Evolutionary conservation across 1,140 invertebrate genomes (phyloP), one percentile per base, ranked within the genome.

Genomic region (Mercenaria mercenaria): DNA sequence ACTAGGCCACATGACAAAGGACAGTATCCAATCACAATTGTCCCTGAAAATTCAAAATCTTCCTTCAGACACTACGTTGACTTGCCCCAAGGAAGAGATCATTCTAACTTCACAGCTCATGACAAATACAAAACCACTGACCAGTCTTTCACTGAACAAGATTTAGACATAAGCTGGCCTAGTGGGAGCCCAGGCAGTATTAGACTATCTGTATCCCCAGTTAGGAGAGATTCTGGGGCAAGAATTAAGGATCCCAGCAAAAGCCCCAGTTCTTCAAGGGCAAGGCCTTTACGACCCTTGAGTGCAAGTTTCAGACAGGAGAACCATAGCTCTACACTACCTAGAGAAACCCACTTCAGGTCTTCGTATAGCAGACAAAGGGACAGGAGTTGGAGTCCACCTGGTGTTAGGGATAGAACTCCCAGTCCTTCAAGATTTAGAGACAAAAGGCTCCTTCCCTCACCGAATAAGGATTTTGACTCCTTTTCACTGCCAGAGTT

Each of bases 1-100:
- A 67, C 80, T 23, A 32, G 26, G 56, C 64, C 72, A 64, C 74
- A 79, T 87, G 85, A 87, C 85, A 87, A 74, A 74, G 47, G 61
- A 56, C 43, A 74, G 67, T 34, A 47, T 39, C 67, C 64, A 39
- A 69, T 52, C 29, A 37, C 29, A n/a, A 26, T 2, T 37, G 34
- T 59, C 29, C 52, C 83, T 56, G 72, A 74, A 10, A 80, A 72
- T 39, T 80, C 77, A 29, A 43, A 69, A 26, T 50, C 41, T 59
- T 8, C 37, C 34, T 6, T 61, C 20, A 77, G 85, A 77, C 20
- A 76, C 39, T 87, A 43, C 34, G 43, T 64, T 0, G 39, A 87
- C n/a, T 23, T 79, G 52, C 52, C 82, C 18, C 64, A 11, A 0
- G 18, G n/a, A 23, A 41, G 26, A 13, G 81, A 83, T 67, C n/a